Percentiles rank a stretch among this genome's conserved stretches.
These are phyloP conservation scores for Sialia sialis DNA, from an alignment of 2,113 vertebrate genomes.

Conservation along the genomic window DNA sequence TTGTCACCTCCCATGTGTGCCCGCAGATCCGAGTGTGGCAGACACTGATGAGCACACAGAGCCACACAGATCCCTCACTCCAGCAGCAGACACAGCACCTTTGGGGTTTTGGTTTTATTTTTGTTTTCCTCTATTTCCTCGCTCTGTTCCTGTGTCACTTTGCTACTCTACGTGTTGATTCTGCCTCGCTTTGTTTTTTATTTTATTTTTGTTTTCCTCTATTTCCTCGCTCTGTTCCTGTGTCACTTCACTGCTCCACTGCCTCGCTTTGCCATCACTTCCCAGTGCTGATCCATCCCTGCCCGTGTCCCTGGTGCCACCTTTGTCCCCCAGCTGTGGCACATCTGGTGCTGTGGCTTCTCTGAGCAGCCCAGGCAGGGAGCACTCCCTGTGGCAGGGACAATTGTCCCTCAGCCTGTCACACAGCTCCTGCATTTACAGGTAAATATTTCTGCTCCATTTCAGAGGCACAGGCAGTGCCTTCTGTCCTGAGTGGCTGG, in stretches of 20 bases:
- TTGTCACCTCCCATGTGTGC: neutral
- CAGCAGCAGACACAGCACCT: neutral
- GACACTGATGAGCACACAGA: neutral
- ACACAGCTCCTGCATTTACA: neutral
- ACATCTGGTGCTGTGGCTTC: neutral
- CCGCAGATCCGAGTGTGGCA: fast-evolving
- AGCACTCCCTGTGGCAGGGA: fast-evolving
- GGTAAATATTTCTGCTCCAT: neutral
- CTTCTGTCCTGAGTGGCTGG: neutral
- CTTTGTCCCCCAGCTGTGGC: neutral
- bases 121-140: neutral
- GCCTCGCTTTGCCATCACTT: neutral
- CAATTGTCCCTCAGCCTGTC: neutral
- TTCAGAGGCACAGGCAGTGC: neutral
- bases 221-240: neutral
- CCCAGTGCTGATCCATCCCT: neutral
- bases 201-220: neutral
- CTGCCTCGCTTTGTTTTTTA: neutral
- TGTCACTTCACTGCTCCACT: neutral
- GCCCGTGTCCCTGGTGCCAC: fast-evolving
- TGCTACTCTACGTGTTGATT: neutral
- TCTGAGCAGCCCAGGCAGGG: neutral
- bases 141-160: neutral
- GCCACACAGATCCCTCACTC: neutral
- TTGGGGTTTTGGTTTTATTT: fast-evolving